These are phyloP conservation scores for Struthidea cinerea DNA, from an alignment of 2,113 vertebrate genomes.

Conservation along the genomic window DNA sequence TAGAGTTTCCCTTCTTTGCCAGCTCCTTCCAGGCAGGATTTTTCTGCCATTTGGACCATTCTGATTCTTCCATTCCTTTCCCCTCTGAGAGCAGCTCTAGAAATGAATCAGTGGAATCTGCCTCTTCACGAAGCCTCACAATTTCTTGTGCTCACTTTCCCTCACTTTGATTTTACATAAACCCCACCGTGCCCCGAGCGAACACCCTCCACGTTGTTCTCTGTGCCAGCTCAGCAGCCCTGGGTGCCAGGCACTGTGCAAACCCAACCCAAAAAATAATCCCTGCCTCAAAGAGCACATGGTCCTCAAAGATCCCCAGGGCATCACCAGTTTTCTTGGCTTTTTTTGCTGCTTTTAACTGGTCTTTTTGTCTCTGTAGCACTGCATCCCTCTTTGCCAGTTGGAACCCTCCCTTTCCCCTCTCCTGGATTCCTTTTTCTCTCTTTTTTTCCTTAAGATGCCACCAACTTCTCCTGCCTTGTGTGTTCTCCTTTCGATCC, in stretches of 20 bases:
- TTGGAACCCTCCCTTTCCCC: background rate
- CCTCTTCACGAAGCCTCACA: background rate
- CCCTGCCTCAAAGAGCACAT: background rate
- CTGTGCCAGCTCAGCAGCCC: background rate
- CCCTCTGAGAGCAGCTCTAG: background rate
- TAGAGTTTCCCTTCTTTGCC: background rate
- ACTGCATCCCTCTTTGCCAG: background rate
- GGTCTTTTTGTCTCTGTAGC: background rate
- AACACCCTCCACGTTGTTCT: background rate
- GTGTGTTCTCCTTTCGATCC: background rate
- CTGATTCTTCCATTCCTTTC: background rate
- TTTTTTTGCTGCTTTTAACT: constrained; percentile 30
- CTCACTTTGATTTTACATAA: background rate
- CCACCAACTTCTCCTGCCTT: background rate
- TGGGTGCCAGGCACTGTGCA: background rate
- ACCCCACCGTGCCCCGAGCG: background rate
- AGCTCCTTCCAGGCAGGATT: background rate
- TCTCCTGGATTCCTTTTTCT: background rate
- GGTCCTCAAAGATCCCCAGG: background rate
- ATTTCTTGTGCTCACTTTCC: background rate
- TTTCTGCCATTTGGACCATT: background rate
- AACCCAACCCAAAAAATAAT: background rate
- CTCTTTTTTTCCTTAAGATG: background rate
- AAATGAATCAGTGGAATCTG: background rate
- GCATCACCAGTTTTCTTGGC: background rate